A percentile compares a stretch with the other conserved stretches of the same genome.
phyloP scores from a whole-genome alignment of 2,888 invertebrate genomes.

The Amphipoea lucens region DNA sequence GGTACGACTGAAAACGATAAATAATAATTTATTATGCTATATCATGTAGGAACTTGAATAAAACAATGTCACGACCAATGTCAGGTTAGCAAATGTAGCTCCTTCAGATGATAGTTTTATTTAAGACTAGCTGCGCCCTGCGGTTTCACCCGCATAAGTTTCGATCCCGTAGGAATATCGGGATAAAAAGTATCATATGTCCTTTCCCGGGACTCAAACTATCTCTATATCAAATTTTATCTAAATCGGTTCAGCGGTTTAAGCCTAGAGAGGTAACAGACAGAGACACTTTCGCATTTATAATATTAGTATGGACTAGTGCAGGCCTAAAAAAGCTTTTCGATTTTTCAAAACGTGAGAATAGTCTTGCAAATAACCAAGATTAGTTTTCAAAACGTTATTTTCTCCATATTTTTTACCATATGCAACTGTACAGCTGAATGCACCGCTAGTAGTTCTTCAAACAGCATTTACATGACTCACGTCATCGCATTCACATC shows the following conservation, averaged over 20 bases:
- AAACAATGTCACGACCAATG: constrained; percentile 14
- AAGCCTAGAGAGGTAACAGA: too few species aligned
- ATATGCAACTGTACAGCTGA: not conserved
- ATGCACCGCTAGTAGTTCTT: not conserved
- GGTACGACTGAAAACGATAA: constrained; percentile 8
- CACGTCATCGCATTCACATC: constrained; percentile 27
- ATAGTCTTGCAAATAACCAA: not conserved
- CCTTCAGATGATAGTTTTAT: not conserved
- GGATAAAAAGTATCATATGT: too few species aligned
- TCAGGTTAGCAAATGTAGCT: not conserved
- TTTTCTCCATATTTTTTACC: too few species aligned
- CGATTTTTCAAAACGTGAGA: not conserved
- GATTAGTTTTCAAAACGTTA: not conserved
- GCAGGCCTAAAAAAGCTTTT: too few species aligned
- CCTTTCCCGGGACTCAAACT: too few species aligned
- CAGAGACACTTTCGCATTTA: too few species aligned
- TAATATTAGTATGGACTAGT: too few species aligned
- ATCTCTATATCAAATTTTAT: too few species aligned
- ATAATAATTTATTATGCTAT: constrained; percentile 12
- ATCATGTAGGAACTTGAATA: not conserved
- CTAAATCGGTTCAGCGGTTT: too few species aligned
- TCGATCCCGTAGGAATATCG: too few species aligned
- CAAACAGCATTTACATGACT: constrained; percentile 17
- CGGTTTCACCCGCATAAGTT: too few species aligned
- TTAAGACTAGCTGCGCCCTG: not conserved